A percentile compares a stretch with the other conserved stretches of the same genome.
Conservation (phyloP, 2,888 invertebrate species). For the Tridacna crocea region DNA sequence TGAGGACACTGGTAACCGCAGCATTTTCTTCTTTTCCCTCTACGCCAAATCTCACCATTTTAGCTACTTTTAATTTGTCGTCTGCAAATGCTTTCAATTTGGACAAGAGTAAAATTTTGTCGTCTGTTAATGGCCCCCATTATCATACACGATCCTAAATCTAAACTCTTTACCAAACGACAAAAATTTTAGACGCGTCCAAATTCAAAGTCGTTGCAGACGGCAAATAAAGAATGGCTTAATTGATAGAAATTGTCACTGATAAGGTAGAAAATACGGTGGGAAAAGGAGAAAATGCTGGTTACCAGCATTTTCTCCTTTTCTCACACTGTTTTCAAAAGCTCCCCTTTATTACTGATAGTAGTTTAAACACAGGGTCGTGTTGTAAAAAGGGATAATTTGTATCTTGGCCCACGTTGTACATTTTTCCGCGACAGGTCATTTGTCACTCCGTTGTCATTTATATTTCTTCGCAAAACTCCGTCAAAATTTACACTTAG, state of each 20-base stretch:
- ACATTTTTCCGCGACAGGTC: constrained; percentile 2
- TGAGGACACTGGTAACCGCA: too few relatives aligned
- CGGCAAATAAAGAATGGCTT: neutral
- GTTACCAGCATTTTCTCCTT: neutral
- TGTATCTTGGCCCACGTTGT: too few relatives aligned
- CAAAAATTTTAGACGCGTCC: too few relatives aligned
- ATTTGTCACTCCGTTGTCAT: constrained; percentile 15
- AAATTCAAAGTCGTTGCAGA: too few relatives aligned
- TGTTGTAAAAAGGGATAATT: neutral
- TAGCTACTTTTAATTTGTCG: too few relatives aligned
- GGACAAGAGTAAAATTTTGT: too few relatives aligned
- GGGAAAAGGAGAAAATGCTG: neutral
- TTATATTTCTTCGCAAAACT: neutral
- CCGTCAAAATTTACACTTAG: neutral
- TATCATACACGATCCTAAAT: too few relatives aligned
- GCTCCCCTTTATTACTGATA: neutral
- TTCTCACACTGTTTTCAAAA: neutral
- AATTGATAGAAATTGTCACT: neutral
- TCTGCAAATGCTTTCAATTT: too few relatives aligned
- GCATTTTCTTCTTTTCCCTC: too few relatives aligned
- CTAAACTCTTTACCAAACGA: too few relatives aligned
- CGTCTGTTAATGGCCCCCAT: too few relatives aligned
- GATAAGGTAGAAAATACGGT: neutral
- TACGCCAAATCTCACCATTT: too few relatives aligned
- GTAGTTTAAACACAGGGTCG: neutral